phyloP scores from a whole-genome alignment of 2,113 vertebrate species.

The Gorsachius goisagi region DNA sequence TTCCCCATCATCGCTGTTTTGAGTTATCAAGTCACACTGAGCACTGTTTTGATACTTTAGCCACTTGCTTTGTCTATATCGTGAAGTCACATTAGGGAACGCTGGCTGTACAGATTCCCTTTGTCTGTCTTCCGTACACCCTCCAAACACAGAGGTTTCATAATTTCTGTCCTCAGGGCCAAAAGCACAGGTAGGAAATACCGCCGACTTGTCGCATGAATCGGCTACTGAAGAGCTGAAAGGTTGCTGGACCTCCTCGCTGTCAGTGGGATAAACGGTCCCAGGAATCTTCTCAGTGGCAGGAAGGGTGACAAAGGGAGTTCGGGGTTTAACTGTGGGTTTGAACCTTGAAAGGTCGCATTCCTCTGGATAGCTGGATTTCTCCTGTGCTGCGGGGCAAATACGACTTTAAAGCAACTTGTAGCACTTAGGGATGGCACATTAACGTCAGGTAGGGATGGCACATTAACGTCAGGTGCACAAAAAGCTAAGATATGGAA shows the following conservation, averaged over 20 bases:
- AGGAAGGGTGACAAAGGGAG: slow-evolving; percentile 39
- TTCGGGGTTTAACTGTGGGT: neutral
- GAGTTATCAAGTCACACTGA: neutral
- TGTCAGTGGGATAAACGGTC: neutral
- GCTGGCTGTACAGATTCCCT: neutral
- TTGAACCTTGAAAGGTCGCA: neutral
- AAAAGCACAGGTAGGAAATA: neutral
- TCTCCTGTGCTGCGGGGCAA: slow-evolving; percentile 46
- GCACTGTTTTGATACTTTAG: slow-evolving; percentile 70
- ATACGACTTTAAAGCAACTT: neutral
- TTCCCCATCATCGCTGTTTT: neutral
- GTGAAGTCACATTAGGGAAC: neutral
- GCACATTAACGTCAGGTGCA: neutral
- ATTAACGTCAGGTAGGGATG: neutral
- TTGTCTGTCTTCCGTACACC: neutral
- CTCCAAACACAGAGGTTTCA: slow-evolving; percentile 3
- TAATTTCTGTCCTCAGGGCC: slow-evolving; percentile 32
- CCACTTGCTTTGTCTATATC: slow-evolving; percentile 75
- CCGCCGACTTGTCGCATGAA: neutral
- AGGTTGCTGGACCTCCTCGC: neutral
- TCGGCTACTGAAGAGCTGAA: neutral
- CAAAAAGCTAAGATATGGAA: neutral
- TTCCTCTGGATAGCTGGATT: neutral
- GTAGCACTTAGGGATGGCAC: neutral
- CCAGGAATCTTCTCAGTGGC: neutral